Conservation (phyloP, 2,888 invertebrate species). For the Cephus spinipes region DNA sequence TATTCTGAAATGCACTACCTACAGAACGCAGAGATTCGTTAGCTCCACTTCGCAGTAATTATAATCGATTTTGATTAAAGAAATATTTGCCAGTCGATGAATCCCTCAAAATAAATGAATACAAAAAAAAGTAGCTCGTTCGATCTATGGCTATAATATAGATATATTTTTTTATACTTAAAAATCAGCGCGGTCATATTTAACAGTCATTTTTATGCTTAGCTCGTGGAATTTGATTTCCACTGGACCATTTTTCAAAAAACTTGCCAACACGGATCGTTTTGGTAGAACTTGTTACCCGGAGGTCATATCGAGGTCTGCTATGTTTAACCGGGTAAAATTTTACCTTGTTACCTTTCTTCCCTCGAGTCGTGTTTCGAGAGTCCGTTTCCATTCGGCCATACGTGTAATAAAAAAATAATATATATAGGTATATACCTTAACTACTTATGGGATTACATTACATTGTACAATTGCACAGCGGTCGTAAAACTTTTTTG, state of each 20-base stretch:
- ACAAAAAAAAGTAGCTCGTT: not conserved
- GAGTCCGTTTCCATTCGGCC: not conserved
- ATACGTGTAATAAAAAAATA: not conserved
- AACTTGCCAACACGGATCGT: not conserved
- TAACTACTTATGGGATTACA: not conserved
- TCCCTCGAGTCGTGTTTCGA: not conserved
- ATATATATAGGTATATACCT: not conserved
- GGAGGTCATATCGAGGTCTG: not conserved
- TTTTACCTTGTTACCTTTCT: not conserved
- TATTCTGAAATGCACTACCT: not conserved
- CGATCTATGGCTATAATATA: not conserved
- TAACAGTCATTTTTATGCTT: not conserved
- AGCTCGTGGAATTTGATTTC: not conserved
- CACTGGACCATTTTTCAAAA: not conserved
- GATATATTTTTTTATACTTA: too few species aligned
- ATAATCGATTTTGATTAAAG: slow-evolving; percentile 37
- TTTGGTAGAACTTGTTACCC: not conserved
- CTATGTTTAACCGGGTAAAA: not conserved
- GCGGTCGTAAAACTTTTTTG: not conserved
- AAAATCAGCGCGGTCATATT: not conserved
- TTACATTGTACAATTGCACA: not conserved
- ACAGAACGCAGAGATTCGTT: not conserved
- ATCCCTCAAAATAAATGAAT: not conserved
- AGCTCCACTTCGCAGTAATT: not conserved
- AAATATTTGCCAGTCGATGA: slow-evolving; percentile 1